A percentile compares a stretch with the other conserved stretches of the same genome.
Conservation (phyloP, 2,888 invertebrate species). For the Patella pellucida region DNA sequence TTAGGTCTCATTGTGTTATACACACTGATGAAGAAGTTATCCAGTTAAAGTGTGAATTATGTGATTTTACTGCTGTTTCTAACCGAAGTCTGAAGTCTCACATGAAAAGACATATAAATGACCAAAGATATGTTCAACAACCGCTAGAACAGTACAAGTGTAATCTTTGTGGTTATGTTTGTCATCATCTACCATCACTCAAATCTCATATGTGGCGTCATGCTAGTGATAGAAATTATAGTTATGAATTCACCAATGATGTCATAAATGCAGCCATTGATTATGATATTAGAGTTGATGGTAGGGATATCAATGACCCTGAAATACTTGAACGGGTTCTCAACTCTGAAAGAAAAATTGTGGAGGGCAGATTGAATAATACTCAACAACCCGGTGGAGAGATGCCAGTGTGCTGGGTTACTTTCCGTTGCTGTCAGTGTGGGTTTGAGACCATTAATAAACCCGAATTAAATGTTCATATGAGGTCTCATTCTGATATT, state of each 20-base stretch:
- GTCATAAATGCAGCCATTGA: constrained; percentile 69
- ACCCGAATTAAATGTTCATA: constrained; percentile 63
- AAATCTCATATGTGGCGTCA: constrained; percentile 71
- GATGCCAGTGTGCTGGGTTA: constrained; percentile 59
- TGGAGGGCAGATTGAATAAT: constrained; percentile 39
- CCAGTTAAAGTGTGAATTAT: constrained; percentile 60
- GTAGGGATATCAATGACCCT: constrained; percentile 41
- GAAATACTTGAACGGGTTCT: constrained; percentile 40
- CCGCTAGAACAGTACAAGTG: constrained; percentile 70
- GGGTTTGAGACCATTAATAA: constrained; percentile 68
- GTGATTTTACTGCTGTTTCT: constrained; percentile 67
- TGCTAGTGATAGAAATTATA: constrained; percentile 67
- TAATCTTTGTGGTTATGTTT: constrained; percentile 69
- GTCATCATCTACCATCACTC: constrained; percentile 69
- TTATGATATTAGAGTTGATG: constrained; percentile 58
- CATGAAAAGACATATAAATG: constrained; percentile 69
- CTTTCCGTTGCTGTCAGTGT: constrained; percentile 69
- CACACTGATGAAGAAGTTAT: constrained; percentile 42
- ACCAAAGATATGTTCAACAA: constrained; percentile 68
- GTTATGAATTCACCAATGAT: constrained; percentile 67
- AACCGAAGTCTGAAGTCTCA: constrained; percentile 68
- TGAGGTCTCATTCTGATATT: constrained; percentile 66
- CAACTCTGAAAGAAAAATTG: constrained; percentile 37
- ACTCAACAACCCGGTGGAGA: constrained; percentile 29
- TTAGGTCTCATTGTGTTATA: constrained; percentile 46